Evolutionary conservation across 2,797 vertebrate species (phyloP), one percentile per base, ranked within the genome.

Genomic region (Hafferia zeledoni): DNA sequence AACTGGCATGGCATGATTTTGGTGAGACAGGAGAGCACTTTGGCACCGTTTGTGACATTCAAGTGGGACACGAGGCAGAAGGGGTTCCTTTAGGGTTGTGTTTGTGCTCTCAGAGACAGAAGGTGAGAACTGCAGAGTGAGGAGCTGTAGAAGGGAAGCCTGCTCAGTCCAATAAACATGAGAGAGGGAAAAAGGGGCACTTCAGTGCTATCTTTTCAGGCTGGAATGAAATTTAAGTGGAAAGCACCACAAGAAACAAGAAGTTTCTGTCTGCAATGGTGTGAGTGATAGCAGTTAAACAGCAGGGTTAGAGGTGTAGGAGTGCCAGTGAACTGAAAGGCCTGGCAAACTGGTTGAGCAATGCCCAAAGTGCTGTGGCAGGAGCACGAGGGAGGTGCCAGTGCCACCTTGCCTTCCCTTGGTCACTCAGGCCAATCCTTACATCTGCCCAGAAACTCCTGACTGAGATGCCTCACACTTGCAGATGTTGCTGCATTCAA

Each of bases 281-380:
- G 63, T 60, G 68, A 24, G 14, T 44, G 65, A 41, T 25, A 60
- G 49, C 68, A 47, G 44, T 55, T 47, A 11, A 65, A 41, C 47
- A 55, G 79, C 44, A 43, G 60, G 47, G 17, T 53, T 37, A 1
- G 1, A 23, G n/a, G 17, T 24, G 31, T 44, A 22, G 31, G 27
- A 43, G 57, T 8, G 69, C 23, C 30, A 39, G 24, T 5, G 56
- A 35, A 46, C 68, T 30, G 60, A 23, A 52, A 53, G 55, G 17
- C 24, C 11, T 4, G 47, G 78, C 35, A 37, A 52, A 30, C 68
- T 28, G 72, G 31, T 59, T 60, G 37, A 11, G 50, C 72, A 53
- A 10, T 0, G 5, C 3, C 3, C 2, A 0, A 5, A 25, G 56
- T 5, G 85, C 24, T 3, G 39, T 11, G 49, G 64, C 69, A 71